A percentile compares a stretch with the other conserved stretches of the same genome.
Evolutionary conservation across 2,797 vertebrate genomes (phyloP).

Genomic region (Cirrhinus mrigala): DNA sequence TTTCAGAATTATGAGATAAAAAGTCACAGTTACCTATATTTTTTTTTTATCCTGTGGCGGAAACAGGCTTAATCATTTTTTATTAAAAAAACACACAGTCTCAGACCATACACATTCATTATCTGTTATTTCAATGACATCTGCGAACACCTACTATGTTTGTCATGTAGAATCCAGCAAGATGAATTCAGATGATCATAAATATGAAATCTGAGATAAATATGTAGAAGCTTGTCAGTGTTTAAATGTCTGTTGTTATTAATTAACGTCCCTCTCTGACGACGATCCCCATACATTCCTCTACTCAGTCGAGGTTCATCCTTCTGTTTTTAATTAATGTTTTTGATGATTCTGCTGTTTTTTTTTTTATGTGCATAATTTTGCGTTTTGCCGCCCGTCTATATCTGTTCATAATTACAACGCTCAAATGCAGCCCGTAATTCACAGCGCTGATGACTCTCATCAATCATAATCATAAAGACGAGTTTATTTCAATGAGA

Average conservation of each 20-base stretch:
- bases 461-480: slow-evolving; percentile 14
- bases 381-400: background rate
- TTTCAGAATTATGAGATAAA: too few relatives aligned
- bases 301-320: background rate
- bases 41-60: background rate
- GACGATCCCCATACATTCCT: background rate
- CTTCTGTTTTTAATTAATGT: background rate
- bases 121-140: background rate
- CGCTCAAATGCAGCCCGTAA: background rate
- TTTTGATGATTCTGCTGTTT: slow-evolving; percentile 1
- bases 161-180: background rate
- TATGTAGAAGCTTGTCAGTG: background rate
- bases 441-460: background rate
- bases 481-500: background rate
- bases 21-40: too few relatives aligned
- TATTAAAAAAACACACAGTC: background rate
- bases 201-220: background rate
- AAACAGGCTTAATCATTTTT: background rate
- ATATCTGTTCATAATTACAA: slow-evolving; percentile 15
- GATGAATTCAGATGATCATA: background rate
- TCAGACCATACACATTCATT: background rate
- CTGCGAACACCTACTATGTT: background rate
- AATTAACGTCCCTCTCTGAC: background rate
- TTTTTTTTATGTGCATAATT: background rate
- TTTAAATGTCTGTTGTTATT: background rate